Conservation (phyloP, 2,888 invertebrate genomes). For the Ariolimax columbianus region DNA sequence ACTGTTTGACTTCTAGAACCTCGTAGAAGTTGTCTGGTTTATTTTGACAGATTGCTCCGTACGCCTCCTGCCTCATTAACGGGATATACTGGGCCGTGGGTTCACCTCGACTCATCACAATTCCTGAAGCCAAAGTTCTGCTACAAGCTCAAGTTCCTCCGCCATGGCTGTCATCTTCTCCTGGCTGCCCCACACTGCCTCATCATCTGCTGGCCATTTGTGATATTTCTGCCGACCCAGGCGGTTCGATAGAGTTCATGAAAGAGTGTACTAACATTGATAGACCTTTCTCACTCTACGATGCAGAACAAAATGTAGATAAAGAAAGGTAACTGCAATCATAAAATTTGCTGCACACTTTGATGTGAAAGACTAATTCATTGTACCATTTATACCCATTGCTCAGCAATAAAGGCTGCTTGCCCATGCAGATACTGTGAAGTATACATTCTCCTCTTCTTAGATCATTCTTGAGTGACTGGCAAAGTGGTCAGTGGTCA, state of each 20-base stretch:
- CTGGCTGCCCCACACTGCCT: constrained; percentile 77
- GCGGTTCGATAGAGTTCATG: constrained; percentile 99
- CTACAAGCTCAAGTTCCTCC: constrained; percentile 90
- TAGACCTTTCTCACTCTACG: constrained; percentile 98
- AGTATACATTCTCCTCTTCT: too few species aligned
- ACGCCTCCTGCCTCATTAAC: constrained; percentile 96
- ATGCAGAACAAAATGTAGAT: constrained; percentile 98
- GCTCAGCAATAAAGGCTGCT: too few species aligned
- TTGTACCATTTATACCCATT: too few species aligned
- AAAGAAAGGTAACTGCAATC: constrained; percentile 86
- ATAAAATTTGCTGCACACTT: too few species aligned
- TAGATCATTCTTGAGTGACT: too few species aligned
- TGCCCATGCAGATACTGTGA: too few species aligned
- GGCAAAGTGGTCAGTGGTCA: too few species aligned
- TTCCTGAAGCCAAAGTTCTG: constrained; percentile 97
- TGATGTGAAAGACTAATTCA: too few species aligned
- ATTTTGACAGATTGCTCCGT: constrained; percentile 90
- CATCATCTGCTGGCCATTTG: constrained; percentile 90
- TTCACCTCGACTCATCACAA: constrained; percentile 95
- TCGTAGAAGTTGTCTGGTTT: too few species aligned
- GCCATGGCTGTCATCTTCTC: constrained; percentile 87
- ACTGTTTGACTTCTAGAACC: too few species aligned
- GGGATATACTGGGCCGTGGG: constrained; percentile 99
- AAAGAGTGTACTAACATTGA: constrained; percentile 99
- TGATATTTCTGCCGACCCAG: constrained; percentile 99